Percentiles rank a stretch among this genome's conserved stretches.
Evolutionary conservation across 2,113 vertebrate genomes (phyloP).

Genomic region (Dasyurus viverrinus): DNA sequence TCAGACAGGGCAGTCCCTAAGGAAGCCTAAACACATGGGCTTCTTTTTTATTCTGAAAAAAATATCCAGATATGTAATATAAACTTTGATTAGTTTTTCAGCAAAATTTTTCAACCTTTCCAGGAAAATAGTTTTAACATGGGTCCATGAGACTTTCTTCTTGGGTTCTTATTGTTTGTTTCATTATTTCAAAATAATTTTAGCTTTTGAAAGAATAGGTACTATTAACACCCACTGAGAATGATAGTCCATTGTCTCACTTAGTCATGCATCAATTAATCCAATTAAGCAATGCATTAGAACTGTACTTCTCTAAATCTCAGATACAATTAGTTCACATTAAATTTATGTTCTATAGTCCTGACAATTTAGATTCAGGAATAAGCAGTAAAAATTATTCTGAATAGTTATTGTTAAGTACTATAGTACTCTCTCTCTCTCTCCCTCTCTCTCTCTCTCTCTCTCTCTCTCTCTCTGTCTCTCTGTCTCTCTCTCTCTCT

Average conservation of each 20-base stretch:
- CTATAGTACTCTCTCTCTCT: not conserved
- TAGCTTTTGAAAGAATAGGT: conserved; percentile 13
- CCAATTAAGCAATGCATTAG: not conserved
- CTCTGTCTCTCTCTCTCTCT: not conserved
- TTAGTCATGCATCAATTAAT: not conserved
- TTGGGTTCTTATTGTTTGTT: not conserved
- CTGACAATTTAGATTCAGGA: not conserved
- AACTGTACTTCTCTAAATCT: conserved; percentile 30
- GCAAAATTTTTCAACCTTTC: not conserved
- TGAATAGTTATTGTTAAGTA: not conserved
- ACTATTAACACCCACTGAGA: not conserved
- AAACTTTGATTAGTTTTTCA: not conserved
- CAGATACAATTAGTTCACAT: not conserved
- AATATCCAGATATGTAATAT: not conserved
- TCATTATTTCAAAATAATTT: conserved; percentile 25
- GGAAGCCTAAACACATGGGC: not conserved
- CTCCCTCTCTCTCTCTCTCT: too few species aligned
- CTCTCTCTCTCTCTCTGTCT: too few species aligned
- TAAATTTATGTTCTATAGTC: conserved; percentile 40
- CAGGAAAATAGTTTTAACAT: not conserved
- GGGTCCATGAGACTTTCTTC: not conserved
- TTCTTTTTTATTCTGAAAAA: not conserved
- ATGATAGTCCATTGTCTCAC: not conserved
- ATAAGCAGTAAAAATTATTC: not conserved
- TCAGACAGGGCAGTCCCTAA: not conserved